These are phyloP conservation scores for Agrypnus murinus DNA, from an alignment of 2,888 invertebrate species.

Conservation along the genomic window DNA sequence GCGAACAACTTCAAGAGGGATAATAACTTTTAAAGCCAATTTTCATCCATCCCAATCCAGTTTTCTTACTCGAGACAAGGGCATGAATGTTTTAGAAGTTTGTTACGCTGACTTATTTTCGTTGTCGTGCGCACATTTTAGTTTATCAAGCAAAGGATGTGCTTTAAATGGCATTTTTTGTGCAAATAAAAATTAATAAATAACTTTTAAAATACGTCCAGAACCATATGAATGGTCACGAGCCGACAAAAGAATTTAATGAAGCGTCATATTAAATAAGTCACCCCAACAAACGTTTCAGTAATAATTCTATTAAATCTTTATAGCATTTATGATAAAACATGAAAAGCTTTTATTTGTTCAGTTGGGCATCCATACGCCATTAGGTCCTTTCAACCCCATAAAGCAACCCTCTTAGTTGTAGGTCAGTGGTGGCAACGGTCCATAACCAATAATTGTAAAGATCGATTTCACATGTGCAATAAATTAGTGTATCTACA, in stretches of 20 bases:
- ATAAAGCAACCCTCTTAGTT: constrained; percentile 35
- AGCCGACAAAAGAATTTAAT: constrained; percentile 39
- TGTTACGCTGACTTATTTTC: constrained; percentile 38
- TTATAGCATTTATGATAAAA: constrained; percentile 49
- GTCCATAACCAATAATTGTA: constrained; percentile 34
- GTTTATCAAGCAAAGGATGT: not conserved
- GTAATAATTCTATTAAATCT: constrained; percentile 39
- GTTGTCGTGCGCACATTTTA: not conserved
- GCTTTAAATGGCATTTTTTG: too few species aligned
- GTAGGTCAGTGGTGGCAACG: constrained; percentile 43
- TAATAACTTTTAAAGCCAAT: constrained; percentile 51
- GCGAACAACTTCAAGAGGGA: constrained; percentile 42
- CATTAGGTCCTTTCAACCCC: constrained; percentile 16
- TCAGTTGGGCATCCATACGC: constrained; percentile 28
- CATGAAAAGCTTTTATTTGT: constrained; percentile 42
- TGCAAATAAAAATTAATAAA: too few species aligned
- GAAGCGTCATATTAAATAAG: constrained; percentile 32
- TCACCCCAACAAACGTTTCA: constrained; percentile 35
- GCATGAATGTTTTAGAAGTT: constrained; percentile 47
- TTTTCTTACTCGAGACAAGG: constrained; percentile 40
- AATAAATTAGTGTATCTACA: not conserved
- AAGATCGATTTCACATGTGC: not conserved
- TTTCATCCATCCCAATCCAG: constrained; percentile 50
- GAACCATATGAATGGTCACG: too few species aligned
- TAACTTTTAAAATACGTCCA: too few species aligned